Percentiles rank a stretch among this genome's conserved stretches.
Conservation (phyloP, 2,113 vertebrate species). For the Hypanus sabinus region DNA sequence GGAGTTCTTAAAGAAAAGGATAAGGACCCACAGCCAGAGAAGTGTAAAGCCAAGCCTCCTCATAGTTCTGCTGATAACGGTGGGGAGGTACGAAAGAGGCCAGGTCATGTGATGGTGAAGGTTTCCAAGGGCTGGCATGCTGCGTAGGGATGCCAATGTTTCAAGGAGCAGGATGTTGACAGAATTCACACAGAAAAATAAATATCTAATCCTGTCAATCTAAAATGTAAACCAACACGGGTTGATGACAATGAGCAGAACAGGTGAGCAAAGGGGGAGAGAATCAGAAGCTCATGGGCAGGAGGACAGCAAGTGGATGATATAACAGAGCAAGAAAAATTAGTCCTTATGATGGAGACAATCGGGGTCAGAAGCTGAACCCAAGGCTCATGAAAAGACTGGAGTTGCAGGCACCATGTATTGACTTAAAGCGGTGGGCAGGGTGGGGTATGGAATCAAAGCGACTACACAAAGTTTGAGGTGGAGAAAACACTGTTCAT, state of each 20-base stretch:
- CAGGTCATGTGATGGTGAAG: background rate
- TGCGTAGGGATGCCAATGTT: background rate
- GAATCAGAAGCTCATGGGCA: background rate
- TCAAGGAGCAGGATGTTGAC: background rate
- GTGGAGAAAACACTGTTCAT: background rate
- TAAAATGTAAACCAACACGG: background rate
- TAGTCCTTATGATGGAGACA: background rate
- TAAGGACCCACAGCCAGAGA: background rate
- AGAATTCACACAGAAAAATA: background rate
- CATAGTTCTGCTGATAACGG: background rate
- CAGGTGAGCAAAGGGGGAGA: background rate
- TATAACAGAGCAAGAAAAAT: background rate
- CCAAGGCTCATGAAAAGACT: background rate
- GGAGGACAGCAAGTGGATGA: background rate
- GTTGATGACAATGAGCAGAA: background rate
- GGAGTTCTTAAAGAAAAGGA: background rate
- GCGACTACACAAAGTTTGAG: background rate
- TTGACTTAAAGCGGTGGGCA: background rate
- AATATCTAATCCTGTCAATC: background rate
- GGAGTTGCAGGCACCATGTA: background rate
- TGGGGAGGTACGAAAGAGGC: background rate
- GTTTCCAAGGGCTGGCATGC: background rate
- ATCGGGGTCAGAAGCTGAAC: background rate
- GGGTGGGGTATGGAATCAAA: background rate
- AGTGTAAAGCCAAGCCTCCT: background rate